These are phyloP conservation scores for Lepidurus packardi DNA, from an alignment of 1,140 invertebrate species.

Conservation along the genomic window DNA sequence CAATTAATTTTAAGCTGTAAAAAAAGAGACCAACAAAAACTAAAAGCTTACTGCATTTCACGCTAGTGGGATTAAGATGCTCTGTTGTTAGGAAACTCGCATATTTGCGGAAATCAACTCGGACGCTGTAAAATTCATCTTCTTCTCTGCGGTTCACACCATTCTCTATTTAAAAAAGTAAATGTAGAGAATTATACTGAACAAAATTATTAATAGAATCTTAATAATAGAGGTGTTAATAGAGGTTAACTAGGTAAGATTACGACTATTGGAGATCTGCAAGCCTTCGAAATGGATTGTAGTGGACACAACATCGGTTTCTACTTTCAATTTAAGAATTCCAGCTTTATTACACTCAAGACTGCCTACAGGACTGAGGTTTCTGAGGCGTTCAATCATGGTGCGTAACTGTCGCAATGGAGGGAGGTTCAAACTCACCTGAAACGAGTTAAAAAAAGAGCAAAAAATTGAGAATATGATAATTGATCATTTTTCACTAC, in stretches of 20 bases:
- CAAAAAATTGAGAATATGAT: neutral
- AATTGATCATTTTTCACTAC: neutral
- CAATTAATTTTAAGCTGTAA: no score
- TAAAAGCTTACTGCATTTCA: neutral
- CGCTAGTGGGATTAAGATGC: neutral
- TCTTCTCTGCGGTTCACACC: neutral
- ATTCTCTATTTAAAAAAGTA: neutral
- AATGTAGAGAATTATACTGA: no score
- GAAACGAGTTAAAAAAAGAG: neutral
- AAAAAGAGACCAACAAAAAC: neutral
- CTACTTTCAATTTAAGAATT: neutral
- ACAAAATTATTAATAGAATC: neutral
- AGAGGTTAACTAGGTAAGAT: neutral
- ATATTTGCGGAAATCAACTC: neutral
- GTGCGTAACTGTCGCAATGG: neutral
- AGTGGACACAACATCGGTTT: neutral
- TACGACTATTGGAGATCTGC: conserved; percentile 1
- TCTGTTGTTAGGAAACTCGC: neutral
- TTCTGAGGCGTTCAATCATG: conserved; percentile 4
- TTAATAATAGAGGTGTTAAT: neutral
- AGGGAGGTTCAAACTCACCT: neutral
- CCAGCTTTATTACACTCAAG: conserved; percentile 5
- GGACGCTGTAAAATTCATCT: neutral
- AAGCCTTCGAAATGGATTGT: neutral
- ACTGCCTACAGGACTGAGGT: neutral